Evolutionary conservation across 2,888 invertebrate species (phyloP), one percentile per base, ranked within the genome.

Genomic region (Pammene fasciana): DNA sequence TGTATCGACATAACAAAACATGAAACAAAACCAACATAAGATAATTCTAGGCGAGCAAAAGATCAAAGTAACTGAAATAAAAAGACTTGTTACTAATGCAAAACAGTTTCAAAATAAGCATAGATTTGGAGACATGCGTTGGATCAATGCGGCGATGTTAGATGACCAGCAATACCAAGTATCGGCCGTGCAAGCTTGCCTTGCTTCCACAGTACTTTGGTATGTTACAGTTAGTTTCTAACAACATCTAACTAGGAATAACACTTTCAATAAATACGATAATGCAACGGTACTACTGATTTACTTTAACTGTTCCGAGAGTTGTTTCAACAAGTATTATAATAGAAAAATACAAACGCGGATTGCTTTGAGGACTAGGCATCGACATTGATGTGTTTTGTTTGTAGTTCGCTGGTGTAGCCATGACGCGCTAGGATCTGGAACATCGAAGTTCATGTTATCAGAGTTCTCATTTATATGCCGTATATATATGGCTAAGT

Each of bases 391-490:
- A 95, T 78, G 96, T 95, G 76, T 88, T 92, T 93, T 97, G 97
- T 88, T 97, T 97, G 86, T 97, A 97, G 86, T 96, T 97, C 77
- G 94, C 94, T 70, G 97, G 97, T 75, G 97, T 92, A 77, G 97
- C 96, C 97, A 97, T 97, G 52, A 59, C 60, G 73, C 62, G 74
- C 78, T 85, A 65, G 55, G 56, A 68, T 48, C 67, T 60, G 50
- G 11, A 70, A 72, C n/a, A 66, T 10, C 16, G 13, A 26, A 13
- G 26, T 65, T 14, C 13, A 38, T 18, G 38, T 43, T 57, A 16
- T 3, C 13, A 1, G 13, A 46, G 60, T 16, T 18, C 16, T 60
- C 16, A 5, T n/a, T 45, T 9, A 3, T 9, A 26, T 26, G 26
- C 26, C 26, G 26, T 26, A 26, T 26, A 26, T 26, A n/a, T n/a